Conservation (phyloP, 2,797 vertebrate genomes). For the Spheniscus humboldti region DNA sequence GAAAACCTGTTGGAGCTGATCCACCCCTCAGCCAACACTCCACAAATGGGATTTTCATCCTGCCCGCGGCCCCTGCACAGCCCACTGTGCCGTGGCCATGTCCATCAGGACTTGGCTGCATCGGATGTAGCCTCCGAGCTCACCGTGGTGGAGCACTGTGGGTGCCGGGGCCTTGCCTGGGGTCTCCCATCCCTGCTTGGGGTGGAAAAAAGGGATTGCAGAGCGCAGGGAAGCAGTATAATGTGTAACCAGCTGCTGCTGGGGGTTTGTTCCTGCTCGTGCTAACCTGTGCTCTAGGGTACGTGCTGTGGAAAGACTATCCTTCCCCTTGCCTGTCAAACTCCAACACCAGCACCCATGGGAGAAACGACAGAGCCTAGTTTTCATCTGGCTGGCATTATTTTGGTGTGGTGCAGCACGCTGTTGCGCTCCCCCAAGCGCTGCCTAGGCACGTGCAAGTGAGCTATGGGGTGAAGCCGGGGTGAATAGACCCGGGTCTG, state of each 20-base stretch:
- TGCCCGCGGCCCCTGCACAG: rapidly evolving
- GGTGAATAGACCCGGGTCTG: conserved; percentile 17
- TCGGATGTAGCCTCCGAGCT: too few relatives aligned
- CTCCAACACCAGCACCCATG: neutral
- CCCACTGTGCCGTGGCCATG: rapidly evolving
- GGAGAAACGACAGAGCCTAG: neutral
- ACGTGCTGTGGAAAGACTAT: neutral
- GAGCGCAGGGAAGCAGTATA: neutral
- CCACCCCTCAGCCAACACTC: neutral
- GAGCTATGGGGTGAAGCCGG: conserved; percentile 10
- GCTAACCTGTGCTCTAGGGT: neutral
- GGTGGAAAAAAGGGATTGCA: neutral
- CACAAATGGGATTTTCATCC: neutral
- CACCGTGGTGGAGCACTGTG: rapidly evolving
- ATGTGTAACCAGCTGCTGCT: neutral
- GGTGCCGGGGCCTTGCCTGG: neutral
- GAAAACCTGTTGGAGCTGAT: neutral
- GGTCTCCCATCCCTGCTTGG: neutral
- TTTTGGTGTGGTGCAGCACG: neutral
- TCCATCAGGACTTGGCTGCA: neutral
- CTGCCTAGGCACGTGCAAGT: neutral
- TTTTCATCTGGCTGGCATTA: neutral
- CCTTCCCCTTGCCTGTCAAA: neutral
- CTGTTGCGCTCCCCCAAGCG: rapidly evolving
- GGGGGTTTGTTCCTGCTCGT: neutral